These are phyloP conservation scores for Spodoptera frugiperda DNA, from an alignment of 1,140 invertebrate genomes.

Conservation along the genomic window DNA sequence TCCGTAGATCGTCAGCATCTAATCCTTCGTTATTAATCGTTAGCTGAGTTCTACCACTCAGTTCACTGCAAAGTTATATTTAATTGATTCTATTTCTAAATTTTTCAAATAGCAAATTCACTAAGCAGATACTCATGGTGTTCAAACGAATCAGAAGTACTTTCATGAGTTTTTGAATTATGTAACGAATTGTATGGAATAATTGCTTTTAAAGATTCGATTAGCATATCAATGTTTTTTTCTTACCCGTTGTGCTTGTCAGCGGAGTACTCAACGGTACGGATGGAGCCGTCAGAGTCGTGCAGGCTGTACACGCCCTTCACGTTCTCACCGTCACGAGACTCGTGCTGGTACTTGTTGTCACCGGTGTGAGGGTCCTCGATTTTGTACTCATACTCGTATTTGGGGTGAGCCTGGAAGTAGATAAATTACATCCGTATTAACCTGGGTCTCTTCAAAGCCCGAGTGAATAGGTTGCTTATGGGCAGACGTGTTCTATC, in stretches of 20 bases:
- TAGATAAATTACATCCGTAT: neutral
- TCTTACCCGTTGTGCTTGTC: constrained; percentile 78
- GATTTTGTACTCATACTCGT: constrained; percentile 82
- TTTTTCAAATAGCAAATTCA: too few relatives aligned
- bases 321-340: constrained; percentile 76
- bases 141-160: neutral
- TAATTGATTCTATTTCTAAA: too few relatives aligned
- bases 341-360: constrained; percentile 73
- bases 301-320: constrained; percentile 83
- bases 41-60: too few relatives aligned
- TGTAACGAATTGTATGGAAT: neutral
- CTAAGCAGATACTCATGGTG: neutral
- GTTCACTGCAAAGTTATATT: too few relatives aligned
- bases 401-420: constrained; percentile 66
- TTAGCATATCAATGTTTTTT: neutral
- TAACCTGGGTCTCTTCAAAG: too few relatives aligned
- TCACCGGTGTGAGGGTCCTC: constrained; percentile 71
- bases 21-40: too few relatives aligned
- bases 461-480: too few relatives aligned
- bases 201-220: neutral
- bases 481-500: too few relatives aligned
- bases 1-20: too few relatives aligned
- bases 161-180: too few relatives aligned
- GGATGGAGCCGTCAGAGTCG: constrained; percentile 79
- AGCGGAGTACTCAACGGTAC: constrained; percentile 77